phyloP scores from a whole-genome alignment of 2,113 vertebrate genomes.

The Atherinomorus stipes region DNA sequence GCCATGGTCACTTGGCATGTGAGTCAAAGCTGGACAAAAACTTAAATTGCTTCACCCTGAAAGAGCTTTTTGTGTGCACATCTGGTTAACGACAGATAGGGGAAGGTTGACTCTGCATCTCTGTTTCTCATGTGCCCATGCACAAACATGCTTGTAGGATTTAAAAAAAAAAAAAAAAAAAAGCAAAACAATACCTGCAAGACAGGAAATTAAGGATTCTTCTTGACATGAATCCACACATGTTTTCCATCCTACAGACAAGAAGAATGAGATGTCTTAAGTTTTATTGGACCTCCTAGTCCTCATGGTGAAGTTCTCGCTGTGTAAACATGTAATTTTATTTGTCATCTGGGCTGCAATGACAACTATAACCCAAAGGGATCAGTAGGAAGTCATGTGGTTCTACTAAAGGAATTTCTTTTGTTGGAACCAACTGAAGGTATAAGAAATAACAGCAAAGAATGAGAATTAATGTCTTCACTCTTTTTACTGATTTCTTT shows the following conservation, averaged over 20 bases:
- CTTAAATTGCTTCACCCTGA: conserved; percentile 27
- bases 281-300: conserved; percentile 1
- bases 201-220: conserved; percentile 30
- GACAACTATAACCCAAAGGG: neutral
- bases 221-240: conserved; percentile 13
- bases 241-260: conserved; percentile 32
- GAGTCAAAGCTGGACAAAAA: neutral
- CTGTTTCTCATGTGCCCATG: neutral
- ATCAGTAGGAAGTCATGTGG: neutral
- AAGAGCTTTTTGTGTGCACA: conserved; percentile 60
- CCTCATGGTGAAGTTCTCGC: neutral
- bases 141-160: conserved; percentile 14
- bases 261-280: conserved; percentile 1
- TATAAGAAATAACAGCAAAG: neutral
- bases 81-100: conserved; percentile 66
- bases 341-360: neutral
- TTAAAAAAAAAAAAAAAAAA: conserved; percentile 1
- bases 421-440: neutral
- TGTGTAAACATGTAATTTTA: neutral
- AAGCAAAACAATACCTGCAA: conserved; percentile 17
- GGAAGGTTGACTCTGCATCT: conserved; percentile 35
- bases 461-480: neutral
- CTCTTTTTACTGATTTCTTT: conserved; percentile 5
- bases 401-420: neutral
- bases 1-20: neutral